Percentiles rank a stretch among this genome's conserved stretches.
Conservation (phyloP, 2,888 invertebrate species). For the Orthonychiurus folsomi region DNA sequence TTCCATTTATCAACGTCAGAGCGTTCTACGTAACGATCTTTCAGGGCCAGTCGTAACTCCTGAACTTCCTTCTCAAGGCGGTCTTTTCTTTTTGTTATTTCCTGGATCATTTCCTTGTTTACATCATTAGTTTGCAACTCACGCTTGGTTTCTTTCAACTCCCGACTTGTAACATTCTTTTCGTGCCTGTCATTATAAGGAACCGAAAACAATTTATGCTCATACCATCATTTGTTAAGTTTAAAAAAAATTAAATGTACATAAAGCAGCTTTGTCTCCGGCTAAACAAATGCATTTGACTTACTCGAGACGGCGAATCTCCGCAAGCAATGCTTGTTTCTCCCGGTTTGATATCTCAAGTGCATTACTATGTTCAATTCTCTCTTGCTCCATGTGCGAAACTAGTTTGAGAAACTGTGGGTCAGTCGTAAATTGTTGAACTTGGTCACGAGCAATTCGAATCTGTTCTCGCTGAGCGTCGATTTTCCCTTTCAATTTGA, state of each 20-base stretch:
- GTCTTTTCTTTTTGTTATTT: conserved; percentile 24
- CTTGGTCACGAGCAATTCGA: conserved; percentile 16
- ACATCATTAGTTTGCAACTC: conserved; percentile 9
- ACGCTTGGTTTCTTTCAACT: too few relatives aligned
- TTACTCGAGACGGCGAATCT: too few relatives aligned
- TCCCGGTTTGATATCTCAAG: conserved; percentile 11
- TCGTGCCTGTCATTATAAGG: too few relatives aligned
- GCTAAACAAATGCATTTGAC: too few relatives aligned
- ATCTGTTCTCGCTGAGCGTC: conserved; percentile 16
- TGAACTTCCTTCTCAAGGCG: conserved; percentile 26
- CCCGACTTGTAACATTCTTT: too few relatives aligned
- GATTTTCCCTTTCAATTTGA: conserved; percentile 17
- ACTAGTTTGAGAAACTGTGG: conserved; percentile 12
- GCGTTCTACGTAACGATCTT: conserved; percentile 15
- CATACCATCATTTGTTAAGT: too few relatives aligned
- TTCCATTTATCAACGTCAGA: neutral
- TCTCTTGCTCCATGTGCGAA: conserved; percentile 15
- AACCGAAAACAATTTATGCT: too few relatives aligned
- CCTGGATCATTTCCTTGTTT: conserved; percentile 16
- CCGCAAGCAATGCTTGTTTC: too few relatives aligned
- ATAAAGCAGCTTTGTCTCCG: too few relatives aligned
- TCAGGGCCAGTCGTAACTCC: conserved; percentile 24
- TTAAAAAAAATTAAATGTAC: too few relatives aligned
- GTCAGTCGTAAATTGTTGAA: conserved; percentile 18
- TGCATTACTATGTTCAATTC: conserved; percentile 14